phyloP scores from a whole-genome alignment of 2,888 invertebrate species.

The Mythimna ferrago region DNA sequence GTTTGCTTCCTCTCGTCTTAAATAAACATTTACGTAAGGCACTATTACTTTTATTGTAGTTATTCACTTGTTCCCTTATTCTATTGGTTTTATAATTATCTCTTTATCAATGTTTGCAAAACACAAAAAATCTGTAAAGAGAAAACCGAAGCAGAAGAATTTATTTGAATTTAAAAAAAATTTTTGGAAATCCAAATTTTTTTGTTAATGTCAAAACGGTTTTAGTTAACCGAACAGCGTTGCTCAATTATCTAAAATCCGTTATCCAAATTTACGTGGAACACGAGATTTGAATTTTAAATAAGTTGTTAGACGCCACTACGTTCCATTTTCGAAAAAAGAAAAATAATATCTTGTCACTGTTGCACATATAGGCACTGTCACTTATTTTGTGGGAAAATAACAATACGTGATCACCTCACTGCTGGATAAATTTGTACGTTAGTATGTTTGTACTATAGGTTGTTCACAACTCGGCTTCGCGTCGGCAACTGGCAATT shows the following conservation, averaged over 20 bases:
- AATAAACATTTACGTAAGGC: slow-evolving; percentile 85
- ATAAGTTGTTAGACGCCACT: slow-evolving; percentile 71
- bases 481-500: slow-evolving; percentile 79
- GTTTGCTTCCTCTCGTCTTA: slow-evolving; percentile 77
- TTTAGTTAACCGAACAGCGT: slow-evolving; percentile 81
- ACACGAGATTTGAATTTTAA: slow-evolving; percentile 72
- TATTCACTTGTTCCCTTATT: slow-evolving; percentile 85
- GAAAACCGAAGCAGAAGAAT: slow-evolving; percentile 84
- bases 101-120: slow-evolving; percentile 69
- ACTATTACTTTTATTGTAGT: slow-evolving; percentile 81
- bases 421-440: slow-evolving; percentile 88
- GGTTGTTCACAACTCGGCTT: slow-evolving; percentile 86
- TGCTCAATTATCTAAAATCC: slow-evolving; percentile 85
- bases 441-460: slow-evolving; percentile 87
- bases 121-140: slow-evolving; percentile 85
- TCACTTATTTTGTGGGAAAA: slow-evolving; percentile 77
- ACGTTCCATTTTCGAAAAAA: slow-evolving; percentile 76
- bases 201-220: slow-evolving; percentile 65
- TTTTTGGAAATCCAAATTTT: slow-evolving; percentile 70
- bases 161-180: slow-evolving; percentile 72
- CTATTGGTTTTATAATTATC: slow-evolving; percentile 67
- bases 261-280: slow-evolving; percentile 75
- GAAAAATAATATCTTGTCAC: slow-evolving; percentile 71
- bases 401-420: slow-evolving; percentile 82
- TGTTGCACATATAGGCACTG: slow-evolving; percentile 83